Conservation (phyloP, 2,888 invertebrate genomes). For the Plagodis pulveraria region DNA sequence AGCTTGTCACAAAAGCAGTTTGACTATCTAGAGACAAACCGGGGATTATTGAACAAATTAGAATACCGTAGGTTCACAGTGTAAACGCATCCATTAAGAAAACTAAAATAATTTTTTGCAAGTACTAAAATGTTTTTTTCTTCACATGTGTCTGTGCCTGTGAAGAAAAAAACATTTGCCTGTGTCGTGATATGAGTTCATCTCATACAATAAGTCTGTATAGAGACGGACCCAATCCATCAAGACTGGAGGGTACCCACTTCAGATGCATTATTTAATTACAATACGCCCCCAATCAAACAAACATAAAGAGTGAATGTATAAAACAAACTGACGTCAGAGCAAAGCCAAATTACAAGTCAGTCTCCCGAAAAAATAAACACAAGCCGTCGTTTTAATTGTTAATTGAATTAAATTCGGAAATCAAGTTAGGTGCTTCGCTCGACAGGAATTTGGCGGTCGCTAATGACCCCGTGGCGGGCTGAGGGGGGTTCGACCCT, state of each 20-base stretch:
- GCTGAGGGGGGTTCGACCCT: constrained; percentile 40
- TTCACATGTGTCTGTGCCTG: too few species aligned
- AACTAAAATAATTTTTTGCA: too few species aligned
- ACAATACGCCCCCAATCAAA: constrained; percentile 38
- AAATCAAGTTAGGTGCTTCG: constrained; percentile 70
- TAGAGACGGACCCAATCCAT: constrained; percentile 16
- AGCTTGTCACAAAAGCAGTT: too few species aligned
- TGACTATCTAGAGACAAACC: too few species aligned
- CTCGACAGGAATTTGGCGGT: constrained; percentile 54
- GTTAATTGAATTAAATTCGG: constrained; percentile 80
- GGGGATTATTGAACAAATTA: too few species aligned
- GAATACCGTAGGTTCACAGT: too few species aligned
- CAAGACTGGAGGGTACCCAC: constrained; percentile 16
- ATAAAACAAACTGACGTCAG: constrained; percentile 57
- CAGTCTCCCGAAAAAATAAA: constrained; percentile 70
- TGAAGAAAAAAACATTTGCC: too few species aligned
- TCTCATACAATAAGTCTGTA: not conserved
- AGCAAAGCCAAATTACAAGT: constrained; percentile 61
- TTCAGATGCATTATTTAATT: constrained; percentile 35
- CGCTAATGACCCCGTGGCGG: constrained; percentile 62
- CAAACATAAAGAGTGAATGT: constrained; percentile 46
- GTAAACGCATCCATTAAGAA: too few species aligned
- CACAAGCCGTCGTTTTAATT: constrained; percentile 71
- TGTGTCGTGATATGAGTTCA: too few species aligned
- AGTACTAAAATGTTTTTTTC: too few species aligned